These are phyloP conservation scores for Papilio polyxenes DNA, from an alignment of 1,140 invertebrate genomes.

Conservation along the genomic window DNA sequence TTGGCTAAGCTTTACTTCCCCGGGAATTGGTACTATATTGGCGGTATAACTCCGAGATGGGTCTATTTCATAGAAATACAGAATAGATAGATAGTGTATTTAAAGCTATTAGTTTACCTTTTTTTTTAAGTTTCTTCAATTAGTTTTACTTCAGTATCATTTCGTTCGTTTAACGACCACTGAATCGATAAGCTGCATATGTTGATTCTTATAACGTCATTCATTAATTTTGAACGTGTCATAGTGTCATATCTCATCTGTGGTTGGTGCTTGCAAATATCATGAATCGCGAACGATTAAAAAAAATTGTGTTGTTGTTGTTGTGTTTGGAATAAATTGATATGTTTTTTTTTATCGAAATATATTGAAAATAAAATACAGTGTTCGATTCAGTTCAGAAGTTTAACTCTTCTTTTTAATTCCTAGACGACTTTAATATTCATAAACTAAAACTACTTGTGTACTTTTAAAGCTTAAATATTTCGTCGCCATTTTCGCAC, in stretches of 20 bases:
- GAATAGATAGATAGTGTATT: too few species aligned
- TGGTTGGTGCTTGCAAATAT: slow-evolving; percentile 38
- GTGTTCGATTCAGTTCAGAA: not conserved
- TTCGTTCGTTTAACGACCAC: not conserved
- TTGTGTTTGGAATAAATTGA: slow-evolving; percentile 33
- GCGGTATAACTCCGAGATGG: too few species aligned
- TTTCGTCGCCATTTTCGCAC: slow-evolving; percentile 72
- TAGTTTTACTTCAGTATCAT: too few species aligned
- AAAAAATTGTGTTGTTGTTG: slow-evolving; percentile 38
- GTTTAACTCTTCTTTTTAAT: not conserved
- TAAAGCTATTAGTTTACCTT: too few species aligned
- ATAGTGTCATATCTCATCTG: slow-evolving; percentile 25
- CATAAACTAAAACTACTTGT: slow-evolving; percentile 36
- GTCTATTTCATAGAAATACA: too few species aligned
- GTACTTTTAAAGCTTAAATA: slow-evolving; percentile 47
- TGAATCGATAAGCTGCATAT: not conserved
- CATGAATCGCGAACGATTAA: slow-evolving; percentile 24
- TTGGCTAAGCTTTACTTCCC: too few species aligned
- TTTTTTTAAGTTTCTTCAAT: too few species aligned
- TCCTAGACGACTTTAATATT: slow-evolving; percentile 18
- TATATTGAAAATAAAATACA: slow-evolving; percentile 15
- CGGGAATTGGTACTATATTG: too few species aligned
- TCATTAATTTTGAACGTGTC: slow-evolving; percentile 20
- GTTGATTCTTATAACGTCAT: not conserved
- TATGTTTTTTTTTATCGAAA: slow-evolving; percentile 25